These are phyloP conservation scores for Thunnus albacares DNA, from an alignment of 2,797 vertebrate genomes.

Conservation along the genomic window DNA sequence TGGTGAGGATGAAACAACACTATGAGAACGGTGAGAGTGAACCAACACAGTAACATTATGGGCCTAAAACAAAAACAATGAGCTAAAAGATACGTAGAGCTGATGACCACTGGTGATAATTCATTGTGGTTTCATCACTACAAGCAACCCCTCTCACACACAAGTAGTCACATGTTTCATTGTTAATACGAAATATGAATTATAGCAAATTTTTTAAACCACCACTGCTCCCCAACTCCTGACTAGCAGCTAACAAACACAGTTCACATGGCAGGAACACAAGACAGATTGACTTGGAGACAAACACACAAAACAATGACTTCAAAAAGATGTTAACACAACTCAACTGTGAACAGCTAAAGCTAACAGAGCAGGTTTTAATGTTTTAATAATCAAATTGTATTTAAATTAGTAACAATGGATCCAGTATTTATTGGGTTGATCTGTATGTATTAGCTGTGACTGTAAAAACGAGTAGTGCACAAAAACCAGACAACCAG, in stretches of 20 bases:
- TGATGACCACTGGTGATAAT: no score
- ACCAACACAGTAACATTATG: no score
- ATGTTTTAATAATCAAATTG: constrained; percentile 11
- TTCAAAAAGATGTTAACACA: constrained; percentile 11
- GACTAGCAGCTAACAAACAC: constrained; percentile 1
- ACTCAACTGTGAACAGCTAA: constrained; percentile 10
- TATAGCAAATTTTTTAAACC: not conserved
- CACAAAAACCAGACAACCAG: not conserved
- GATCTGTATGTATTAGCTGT: not conserved
- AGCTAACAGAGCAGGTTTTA: constrained; percentile 8
- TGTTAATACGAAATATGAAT: not conserved
- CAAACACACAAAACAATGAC: constrained; percentile 34
- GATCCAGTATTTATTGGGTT: not conserved
- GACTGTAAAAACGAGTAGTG: constrained; percentile 19
- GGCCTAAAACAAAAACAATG: no score
- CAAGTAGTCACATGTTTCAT: no score
- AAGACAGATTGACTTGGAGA: not conserved
- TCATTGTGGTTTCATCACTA: no score
- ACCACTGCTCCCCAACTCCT: not conserved
- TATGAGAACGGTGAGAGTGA: no score
- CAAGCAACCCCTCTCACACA: no score
- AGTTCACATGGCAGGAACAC: constrained; percentile 22
- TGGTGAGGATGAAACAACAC: no score
- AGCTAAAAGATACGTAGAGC: no score
- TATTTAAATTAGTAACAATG: constrained; percentile 2